A percentile compares a stretch with the other conserved stretches of the same genome.
These are phyloP conservation scores for Tapirus indicus DNA, from an alignment of 2,797 vertebrate genomes.

Conservation along the genomic window DNA sequence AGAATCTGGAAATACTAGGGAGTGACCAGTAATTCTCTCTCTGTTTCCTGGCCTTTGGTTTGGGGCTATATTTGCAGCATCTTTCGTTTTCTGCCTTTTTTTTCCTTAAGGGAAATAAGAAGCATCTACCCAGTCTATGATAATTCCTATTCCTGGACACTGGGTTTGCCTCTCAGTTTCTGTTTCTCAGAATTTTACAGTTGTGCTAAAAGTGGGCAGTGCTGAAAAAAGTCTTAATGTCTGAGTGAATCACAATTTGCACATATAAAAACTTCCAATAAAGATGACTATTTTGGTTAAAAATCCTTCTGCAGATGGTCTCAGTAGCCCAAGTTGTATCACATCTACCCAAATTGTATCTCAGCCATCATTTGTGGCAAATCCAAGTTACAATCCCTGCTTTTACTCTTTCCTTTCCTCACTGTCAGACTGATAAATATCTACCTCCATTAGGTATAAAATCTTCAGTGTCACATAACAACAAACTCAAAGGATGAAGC, in stretches of 20 bases:
- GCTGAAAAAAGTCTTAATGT: slow-evolving; percentile 65
- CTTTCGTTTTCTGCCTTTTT: background rate
- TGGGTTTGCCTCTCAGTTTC: background rate
- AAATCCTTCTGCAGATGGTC: slow-evolving; percentile 69
- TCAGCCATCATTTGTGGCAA: slow-evolving; percentile 62
- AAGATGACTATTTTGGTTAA: slow-evolving; percentile 72
- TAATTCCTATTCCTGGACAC: background rate
- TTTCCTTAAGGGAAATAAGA: background rate
- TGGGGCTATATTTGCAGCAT: background rate
- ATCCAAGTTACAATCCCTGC: slow-evolving; percentile 56
- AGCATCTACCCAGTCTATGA: background rate
- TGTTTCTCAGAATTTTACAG: slow-evolving; percentile 51
- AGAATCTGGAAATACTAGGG: background rate
- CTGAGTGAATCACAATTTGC: slow-evolving; percentile 69
- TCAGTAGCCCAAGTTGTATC: slow-evolving; percentile 60
- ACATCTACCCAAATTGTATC: slow-evolving; percentile 66
- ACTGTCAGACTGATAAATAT: slow-evolving; percentile 12
- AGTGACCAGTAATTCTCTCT: background rate
- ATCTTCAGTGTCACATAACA: background rate
- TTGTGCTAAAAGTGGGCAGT: slow-evolving; percentile 65
- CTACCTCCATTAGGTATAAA: slow-evolving; percentile 1
- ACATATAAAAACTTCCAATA: slow-evolving; percentile 67
- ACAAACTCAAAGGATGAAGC: background rate
- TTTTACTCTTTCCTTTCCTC: background rate
- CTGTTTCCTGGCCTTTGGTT: background rate